Base-by-base conservation (phyloP, 2,113 vertebrate species). In the Rhinoderma darwinii region DNA sequence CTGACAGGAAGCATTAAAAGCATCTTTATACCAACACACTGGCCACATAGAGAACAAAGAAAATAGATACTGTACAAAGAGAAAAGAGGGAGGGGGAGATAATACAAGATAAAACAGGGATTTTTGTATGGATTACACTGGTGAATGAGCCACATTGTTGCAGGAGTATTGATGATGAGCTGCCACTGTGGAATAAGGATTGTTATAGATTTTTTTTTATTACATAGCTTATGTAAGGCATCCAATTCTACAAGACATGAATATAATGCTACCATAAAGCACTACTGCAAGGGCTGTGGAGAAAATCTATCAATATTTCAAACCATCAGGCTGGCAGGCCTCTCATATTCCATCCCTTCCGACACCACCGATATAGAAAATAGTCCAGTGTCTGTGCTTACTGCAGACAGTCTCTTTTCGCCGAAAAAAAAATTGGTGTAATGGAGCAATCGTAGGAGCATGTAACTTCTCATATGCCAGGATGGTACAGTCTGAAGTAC, bases 341-440 rank as follows among this genome's bases (percentile, higher is more conserved):
- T 86, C 77, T 86, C 85, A 43, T 72, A 82, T 86, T 86, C 35
- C 66, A 56, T 73, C 70, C 35, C 44, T 59, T 63, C 66, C 81
- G 85, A 81, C 85, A 61, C 37, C 44, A 47, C 43, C 80, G 25
- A 47, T 44, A 56, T 27, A 32, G 35, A 11, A 76, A 22, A 10
- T 63, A 73, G 47, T 41, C 61, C 63, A 39, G 35, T 44, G 84
- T 74, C 85, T 86, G 41, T 79, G 77, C 66, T 39, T 18, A 61
- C 7, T 41, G 50, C 84, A 86, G 84, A 81, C 85, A 44, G 76
- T 43, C 63, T 86, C 35, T 61, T 73, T 6, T 73, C 35, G 20
- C n/a, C 25, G 61, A 54, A 41, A 54, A 83, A 83, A 30, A 70
- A 54, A 79, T 68, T 27, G 25, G 27, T 47, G 59, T 61, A 78